Evolutionary conservation across 2,888 invertebrate species (phyloP).

Genomic region (Nycteola revayana): DNA sequence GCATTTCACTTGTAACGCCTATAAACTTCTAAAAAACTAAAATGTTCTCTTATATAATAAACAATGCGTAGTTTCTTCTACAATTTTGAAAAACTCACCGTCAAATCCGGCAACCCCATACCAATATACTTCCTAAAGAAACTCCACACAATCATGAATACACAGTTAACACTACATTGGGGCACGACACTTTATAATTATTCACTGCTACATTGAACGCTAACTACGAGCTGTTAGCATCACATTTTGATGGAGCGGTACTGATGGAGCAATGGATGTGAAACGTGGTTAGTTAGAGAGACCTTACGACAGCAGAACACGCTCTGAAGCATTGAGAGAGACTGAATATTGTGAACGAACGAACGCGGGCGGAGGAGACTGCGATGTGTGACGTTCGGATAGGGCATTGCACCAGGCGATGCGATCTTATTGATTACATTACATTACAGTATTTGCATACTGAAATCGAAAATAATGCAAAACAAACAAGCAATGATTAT

Average conservation of each 20-base stretch:
- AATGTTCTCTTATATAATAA: too few species aligned
- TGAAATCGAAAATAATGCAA: too few species aligned
- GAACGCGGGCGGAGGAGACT: conserved; percentile 16
- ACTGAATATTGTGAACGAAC: conserved; percentile 47
- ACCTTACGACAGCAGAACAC: conserved; percentile 79
- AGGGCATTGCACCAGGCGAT: conserved; percentile 34
- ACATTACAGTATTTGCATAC: too few species aligned
- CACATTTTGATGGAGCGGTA: conserved; percentile 26
- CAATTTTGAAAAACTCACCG: conserved; percentile 55
- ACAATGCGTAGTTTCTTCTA: too few species aligned
- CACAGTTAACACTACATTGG: conserved; percentile 32
- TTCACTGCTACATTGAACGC: conserved; percentile 34
- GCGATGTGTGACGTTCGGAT: conserved; percentile 34
- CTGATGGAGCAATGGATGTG: conserved; percentile 23
- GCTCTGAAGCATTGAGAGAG: conserved; percentile 68
- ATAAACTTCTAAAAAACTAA: too few species aligned
- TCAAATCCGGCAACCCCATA: conserved; percentile 74
- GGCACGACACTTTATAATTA: conserved; percentile 29
- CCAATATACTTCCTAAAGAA: conserved; percentile 59
- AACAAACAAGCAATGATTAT: too few species aligned
- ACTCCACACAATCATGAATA: conserved; percentile 72
- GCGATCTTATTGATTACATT: too few species aligned
- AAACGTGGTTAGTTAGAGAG: conserved; percentile 27
- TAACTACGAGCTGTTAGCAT: conserved; percentile 10
- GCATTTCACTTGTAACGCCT: too few species aligned